Evolutionary conservation across 2,888 invertebrate species (phyloP).

Genomic region (Nephrotoma guestfalica): DNA sequence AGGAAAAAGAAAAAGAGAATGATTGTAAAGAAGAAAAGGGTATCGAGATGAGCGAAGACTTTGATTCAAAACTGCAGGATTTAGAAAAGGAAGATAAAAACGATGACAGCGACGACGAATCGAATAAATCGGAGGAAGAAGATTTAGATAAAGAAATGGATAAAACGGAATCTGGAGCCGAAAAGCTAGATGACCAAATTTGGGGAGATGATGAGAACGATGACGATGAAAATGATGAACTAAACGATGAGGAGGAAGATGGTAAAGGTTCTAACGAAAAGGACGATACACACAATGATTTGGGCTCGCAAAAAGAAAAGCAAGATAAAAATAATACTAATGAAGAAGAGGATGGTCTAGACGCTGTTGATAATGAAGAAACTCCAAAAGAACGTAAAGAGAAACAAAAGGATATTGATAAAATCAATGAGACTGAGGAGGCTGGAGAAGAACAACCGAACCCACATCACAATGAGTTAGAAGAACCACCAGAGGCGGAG

Average conservation of each 20-base stretch:
- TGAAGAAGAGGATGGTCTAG: constrained; percentile 33
- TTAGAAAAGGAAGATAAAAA: constrained; percentile 40
- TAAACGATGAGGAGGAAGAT: constrained; percentile 44
- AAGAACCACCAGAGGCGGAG: constrained; percentile 67
- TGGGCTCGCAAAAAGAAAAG: constrained; percentile 36
- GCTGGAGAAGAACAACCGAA: constrained; percentile 60
- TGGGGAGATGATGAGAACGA: constrained; percentile 77
- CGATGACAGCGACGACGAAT: constrained; percentile 46
- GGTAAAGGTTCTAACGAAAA: constrained; percentile 63
- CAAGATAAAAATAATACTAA: constrained; percentile 39
- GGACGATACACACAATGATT: constrained; percentile 38
- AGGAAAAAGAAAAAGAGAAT: constrained; percentile 48
- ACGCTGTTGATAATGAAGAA: constrained; percentile 21
- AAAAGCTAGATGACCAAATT: constrained; percentile 65
- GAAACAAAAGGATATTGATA: constrained; percentile 57
- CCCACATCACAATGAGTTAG: constrained; percentile 67
- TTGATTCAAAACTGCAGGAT: constrained; percentile 71
- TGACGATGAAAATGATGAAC: constrained; percentile 39
- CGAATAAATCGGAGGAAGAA: constrained; percentile 34
- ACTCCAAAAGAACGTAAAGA: constrained; percentile 27
- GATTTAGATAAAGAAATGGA: constrained; percentile 95
- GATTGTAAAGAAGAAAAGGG: constrained; percentile 81
- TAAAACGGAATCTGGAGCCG: constrained; percentile 75
- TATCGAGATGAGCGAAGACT: constrained; percentile 92
- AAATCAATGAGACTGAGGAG: constrained; percentile 65